Percentiles rank a stretch among this genome's conserved stretches.
These are phyloP conservation scores for Microctonus brassicae DNA, from an alignment of 2,888 invertebrate species.

Conservation along the genomic window DNA sequence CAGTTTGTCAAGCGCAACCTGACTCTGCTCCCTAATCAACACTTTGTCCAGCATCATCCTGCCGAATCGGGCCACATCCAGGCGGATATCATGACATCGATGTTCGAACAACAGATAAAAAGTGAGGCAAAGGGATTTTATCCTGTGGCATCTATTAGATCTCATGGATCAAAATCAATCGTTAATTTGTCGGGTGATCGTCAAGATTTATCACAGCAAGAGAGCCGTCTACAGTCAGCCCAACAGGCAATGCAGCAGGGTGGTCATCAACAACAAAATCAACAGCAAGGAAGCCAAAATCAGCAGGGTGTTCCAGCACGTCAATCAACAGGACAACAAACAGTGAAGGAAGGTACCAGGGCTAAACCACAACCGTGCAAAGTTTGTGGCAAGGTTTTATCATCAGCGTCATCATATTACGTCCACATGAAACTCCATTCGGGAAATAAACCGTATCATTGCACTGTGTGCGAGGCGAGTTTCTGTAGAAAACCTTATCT, in stretches of 20 bases:
- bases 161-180: slow-evolving; percentile 68
- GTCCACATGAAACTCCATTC: slow-evolving; percentile 88
- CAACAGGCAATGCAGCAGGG: slow-evolving; percentile 56
- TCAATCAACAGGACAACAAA: slow-evolving; percentile 65
- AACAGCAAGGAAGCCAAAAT: slow-evolving; percentile 58
- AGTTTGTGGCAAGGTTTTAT: slow-evolving; percentile 83
- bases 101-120: slow-evolving; percentile 81
- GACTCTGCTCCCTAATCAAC: slow-evolving; percentile 69
- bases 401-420: slow-evolving; percentile 83
- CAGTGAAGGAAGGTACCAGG: slow-evolving; percentile 70
- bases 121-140: slow-evolving; percentile 79
- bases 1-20: slow-evolving; percentile 70
- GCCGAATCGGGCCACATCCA: slow-evolving; percentile 55
- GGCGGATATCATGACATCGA: slow-evolving; percentile 69
- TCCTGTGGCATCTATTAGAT: slow-evolving; percentile 68
- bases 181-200: slow-evolving; percentile 67
- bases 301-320: slow-evolving; percentile 54
- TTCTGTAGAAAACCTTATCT: slow-evolving; percentile 86
- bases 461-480: slow-evolving; percentile 82
- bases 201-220: slow-evolving; percentile 67
- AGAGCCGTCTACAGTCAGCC: slow-evolving; percentile 66
- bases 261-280: slow-evolving; percentile 68
- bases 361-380: slow-evolving; percentile 83
- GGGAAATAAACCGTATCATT: slow-evolving; percentile 84
- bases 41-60: slow-evolving; percentile 55